Evolutionary conservation across 2,888 invertebrate genomes (phyloP), one percentile per base, ranked within the genome.

Genomic region (Cryptocephalus primarius): DNA sequence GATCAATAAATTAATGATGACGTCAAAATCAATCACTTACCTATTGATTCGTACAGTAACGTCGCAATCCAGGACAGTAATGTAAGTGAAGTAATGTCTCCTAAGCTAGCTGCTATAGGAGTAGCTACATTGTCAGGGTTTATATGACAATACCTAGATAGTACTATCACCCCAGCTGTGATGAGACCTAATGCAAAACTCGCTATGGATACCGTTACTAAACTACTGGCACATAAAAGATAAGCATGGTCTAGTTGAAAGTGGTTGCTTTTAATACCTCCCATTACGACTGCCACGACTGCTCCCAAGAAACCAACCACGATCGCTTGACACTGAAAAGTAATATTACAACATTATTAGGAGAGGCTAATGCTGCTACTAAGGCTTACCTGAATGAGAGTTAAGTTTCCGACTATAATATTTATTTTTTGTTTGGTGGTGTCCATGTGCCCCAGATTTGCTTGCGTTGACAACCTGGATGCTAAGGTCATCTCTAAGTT

Each of bases 401-500:
- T 83, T 63, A 87, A 72, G 70, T 87, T 87, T 50, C 84, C 83
- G 31, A 79, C 72, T 54, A 85, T 80, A 76, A 84, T 82, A 56
- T 72, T 72, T 69, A 77, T 73, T 58, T 79, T 76, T 56, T 83
- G 79, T 56, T 77, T 75, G 6, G 75, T 68, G 32, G 77, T 75
- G 61, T 86, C 84, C 80, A 87, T 82, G 61, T 83, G 80, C 9
- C 86, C 86, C 51, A 86, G 71, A 69, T 88, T 85, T 9, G 85
- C 78, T 70, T 85, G 83, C 1, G 88, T 88, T 8, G 86, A 87
- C 8, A 88, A 72, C 46, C 88, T 72, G 12, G 86, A 85, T 1
- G 88, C 87, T 48, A 88, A 68, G 0, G 87, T 88, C 87, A 88
- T 88, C 68, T 88, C 88, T 55, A 88, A 71, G 64, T 88, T 88